Percentiles rank a stretch among this genome's conserved stretches.
Evolutionary conservation across 2,797 vertebrate species (phyloP).

Genomic region (Taenioides sp.): DNA sequence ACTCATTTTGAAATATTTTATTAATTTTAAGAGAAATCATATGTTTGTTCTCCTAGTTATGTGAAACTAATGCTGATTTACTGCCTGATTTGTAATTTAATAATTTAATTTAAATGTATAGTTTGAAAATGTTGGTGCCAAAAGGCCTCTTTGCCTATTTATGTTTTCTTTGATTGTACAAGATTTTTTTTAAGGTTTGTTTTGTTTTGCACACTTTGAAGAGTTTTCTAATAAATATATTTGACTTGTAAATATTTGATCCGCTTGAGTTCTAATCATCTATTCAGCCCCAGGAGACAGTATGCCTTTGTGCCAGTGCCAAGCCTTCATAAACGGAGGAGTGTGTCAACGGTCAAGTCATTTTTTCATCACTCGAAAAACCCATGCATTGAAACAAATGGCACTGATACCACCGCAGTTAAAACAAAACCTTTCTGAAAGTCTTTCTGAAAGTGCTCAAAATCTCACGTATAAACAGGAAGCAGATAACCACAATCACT

Average conservation of each 20-base stretch:
- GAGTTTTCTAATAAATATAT: conserved; percentile 55
- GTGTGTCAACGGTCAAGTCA: too few relatives aligned
- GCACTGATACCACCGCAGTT: too few relatives aligned
- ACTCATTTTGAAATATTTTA: conserved; percentile 38
- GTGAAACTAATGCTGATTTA: conserved; percentile 46
- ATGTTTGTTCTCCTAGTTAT: conserved; percentile 45
- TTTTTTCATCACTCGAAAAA: too few relatives aligned
- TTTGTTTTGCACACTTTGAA: conserved; percentile 52
- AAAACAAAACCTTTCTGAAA: too few relatives aligned
- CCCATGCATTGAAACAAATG: too few relatives aligned
- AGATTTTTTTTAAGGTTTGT: conserved; percentile 43
- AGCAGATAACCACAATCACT: too few relatives aligned
- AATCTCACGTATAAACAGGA: too few relatives aligned
- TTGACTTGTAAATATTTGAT: conserved; percentile 8
- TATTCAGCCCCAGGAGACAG: background rate
- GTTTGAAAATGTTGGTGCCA: conserved; percentile 39
- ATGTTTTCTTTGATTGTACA: conserved; percentile 39
- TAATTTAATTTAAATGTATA: conserved; percentile 38
- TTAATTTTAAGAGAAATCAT: conserved; percentile 46
- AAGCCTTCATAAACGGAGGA: too few relatives aligned
- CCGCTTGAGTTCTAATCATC: background rate
- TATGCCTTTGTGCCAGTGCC: background rate
- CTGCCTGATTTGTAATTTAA: conserved; percentile 58
- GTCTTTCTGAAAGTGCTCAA: too few relatives aligned
- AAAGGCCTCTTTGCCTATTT: conserved; percentile 55